Base-by-base conservation (phyloP, 2,113 vertebrate genomes). In the Natator depressus region DNA sequence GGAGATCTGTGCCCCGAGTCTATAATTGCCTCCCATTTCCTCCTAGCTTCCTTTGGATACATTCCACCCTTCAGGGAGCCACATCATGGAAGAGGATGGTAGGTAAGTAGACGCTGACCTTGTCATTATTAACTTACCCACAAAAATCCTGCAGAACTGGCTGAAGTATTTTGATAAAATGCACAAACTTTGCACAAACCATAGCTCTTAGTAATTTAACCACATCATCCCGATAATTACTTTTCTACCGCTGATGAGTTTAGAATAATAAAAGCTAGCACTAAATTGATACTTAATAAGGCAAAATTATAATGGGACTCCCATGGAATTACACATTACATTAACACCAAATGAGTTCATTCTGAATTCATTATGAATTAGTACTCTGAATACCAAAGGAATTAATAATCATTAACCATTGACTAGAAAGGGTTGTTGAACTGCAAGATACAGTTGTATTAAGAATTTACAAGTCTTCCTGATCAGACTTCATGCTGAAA, bases 311-410 rank as follows among this genome's bases (percentile, higher is more conserved):
- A 96, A 78, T 89, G 87, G 96, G 93, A 51, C 91, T 98, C 95
- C 96, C 85, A 85, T 47, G 69, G 85, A 97, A 98, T 95, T 95
- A 95, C 91, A 97, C n/a, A 96, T 92, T 10, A 3, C 93, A 94
- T 95, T 97, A 98, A 91, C 81, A 88, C 72, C 94, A 97, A 90
- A 96, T 84, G 95, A 97, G 96, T 94, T 98, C 95, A 84, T 98
- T 97, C 97, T 94, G 94, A 96, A 98, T 98, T 98, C 92, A 96
- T 97, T 97, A 95, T 95, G 96, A 96, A 89, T 94, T 87, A 97
- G 96, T 97, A 94, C 85, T 89, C 88, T 17, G 91, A 90, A 84
- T 84, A 76, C 91, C 93, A 80, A 92, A 96, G 96, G 95, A 97
- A 98, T 98, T 97, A 94, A 97, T 97, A 97, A 96, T 57, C 42